Evolutionary conservation across 1,140 invertebrate species (phyloP).

Genomic region (Triops cancriformis): DNA sequence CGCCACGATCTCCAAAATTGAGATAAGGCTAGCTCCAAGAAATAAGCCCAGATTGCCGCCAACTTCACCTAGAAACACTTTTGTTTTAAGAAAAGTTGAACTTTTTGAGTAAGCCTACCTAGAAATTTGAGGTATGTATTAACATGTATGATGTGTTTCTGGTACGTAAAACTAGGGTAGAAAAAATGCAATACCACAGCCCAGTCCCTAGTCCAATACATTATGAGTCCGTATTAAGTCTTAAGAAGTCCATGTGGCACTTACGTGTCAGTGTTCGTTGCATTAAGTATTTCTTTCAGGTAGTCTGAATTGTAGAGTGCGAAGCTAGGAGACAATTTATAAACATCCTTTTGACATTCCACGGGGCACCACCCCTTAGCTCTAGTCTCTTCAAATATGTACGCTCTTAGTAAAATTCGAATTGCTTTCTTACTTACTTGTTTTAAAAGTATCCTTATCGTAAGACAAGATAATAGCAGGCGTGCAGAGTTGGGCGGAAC

Average conservation of each 20-base stretch:
- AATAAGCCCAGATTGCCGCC: conserved; percentile 24
- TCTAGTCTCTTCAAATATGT: neutral
- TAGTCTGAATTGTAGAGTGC: neutral
- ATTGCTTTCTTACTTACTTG: neutral
- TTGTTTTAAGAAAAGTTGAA: neutral
- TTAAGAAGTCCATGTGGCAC: neutral
- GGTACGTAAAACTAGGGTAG: neutral
- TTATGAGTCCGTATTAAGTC: neutral
- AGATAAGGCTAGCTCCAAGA: conserved; percentile 23
- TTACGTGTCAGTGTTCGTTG: neutral
- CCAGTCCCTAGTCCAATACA: neutral
- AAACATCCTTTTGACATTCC: neutral
- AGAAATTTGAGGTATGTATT: neutral
- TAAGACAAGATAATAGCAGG: too few species aligned
- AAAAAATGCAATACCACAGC: neutral
- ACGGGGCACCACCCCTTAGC: neutral
- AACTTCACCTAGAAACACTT: conserved; percentile 15
- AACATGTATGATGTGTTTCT: neutral
- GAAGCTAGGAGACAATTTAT: neutral
- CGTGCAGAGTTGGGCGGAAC: too few species aligned
- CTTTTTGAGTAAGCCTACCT: neutral
- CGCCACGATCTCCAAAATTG: conserved; percentile 20
- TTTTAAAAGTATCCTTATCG: neutral
- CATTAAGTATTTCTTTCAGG: neutral
- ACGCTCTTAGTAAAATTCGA: neutral